phyloP scores from a whole-genome alignment of 2,113 vertebrate species.

The Corynorhinus townsendii region DNA sequence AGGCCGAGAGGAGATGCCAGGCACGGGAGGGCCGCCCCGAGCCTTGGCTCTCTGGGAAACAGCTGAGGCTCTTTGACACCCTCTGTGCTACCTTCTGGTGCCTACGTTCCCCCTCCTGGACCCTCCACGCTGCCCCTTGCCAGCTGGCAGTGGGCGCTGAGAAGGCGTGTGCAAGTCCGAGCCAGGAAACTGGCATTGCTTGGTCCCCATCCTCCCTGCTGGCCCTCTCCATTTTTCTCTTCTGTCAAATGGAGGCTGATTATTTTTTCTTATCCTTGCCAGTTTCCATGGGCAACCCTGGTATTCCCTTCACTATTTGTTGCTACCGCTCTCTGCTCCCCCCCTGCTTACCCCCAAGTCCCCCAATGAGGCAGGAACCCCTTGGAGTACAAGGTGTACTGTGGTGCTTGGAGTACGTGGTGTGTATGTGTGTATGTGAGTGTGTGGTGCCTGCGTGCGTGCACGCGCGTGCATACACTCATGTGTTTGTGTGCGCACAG shows the following conservation, averaged over 20 bases:
- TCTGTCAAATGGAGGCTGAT: slow-evolving; percentile 43
- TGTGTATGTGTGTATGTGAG: too few species aligned
- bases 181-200: slow-evolving; percentile 63
- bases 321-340: background rate
- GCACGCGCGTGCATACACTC: accelerated
- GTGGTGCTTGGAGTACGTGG: background rate
- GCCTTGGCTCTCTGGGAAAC: slow-evolving; percentile 20
- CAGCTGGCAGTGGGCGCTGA: slow-evolving; percentile 55
- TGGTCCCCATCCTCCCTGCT: slow-evolving; percentile 25
- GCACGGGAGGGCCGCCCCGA: background rate
- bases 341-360: background rate
- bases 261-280: slow-evolving; percentile 57
- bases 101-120: background rate
- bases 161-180: background rate
- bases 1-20: background rate
- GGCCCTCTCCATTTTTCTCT: slow-evolving; percentile 49
- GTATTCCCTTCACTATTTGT: slow-evolving; percentile 30
- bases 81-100: background rate
- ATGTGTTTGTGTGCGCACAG: background rate
- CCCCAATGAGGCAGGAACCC: background rate
- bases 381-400: background rate
- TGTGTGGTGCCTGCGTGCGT: background rate
- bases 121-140: background rate
- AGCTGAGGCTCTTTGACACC: background rate
- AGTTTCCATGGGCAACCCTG: slow-evolving; percentile 55